Conservation (phyloP, 2,888 invertebrate genomes). For the Rotaria macrura region DNA sequence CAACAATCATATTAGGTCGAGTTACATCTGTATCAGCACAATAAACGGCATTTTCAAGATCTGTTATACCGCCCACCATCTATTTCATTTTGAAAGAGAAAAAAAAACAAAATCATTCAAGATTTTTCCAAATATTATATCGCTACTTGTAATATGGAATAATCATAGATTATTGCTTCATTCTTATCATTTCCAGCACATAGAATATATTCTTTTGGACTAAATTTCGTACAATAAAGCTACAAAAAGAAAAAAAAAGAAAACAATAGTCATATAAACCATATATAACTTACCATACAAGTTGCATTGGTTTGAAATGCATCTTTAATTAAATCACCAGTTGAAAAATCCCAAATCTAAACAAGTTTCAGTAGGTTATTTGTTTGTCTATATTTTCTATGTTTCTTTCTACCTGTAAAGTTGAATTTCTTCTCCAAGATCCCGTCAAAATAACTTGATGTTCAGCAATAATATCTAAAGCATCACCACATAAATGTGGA, state of each 20-base stretch:
- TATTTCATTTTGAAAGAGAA: not conserved
- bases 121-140: not conserved
- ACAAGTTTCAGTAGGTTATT: too few species aligned
- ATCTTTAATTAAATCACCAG: constrained; percentile 44
- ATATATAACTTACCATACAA: constrained; percentile 18
- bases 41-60: constrained; percentile 24
- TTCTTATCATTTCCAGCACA: constrained; percentile 48
- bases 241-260: constrained; percentile 35
- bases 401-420: constrained; percentile 41
- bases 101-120: not conserved
- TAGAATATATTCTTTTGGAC: constrained; percentile 46
- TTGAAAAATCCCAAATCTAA: constrained; percentile 48
- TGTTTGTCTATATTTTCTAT: too few species aligned
- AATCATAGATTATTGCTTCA: constrained; percentile 47
- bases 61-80: constrained; percentile 29
- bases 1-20: constrained; percentile 28
- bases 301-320: constrained; percentile 36
- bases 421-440: constrained; percentile 46
- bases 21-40: constrained; percentile 25
- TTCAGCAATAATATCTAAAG: constrained; percentile 46
- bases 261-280: too few species aligned
- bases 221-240: constrained; percentile 50
- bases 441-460: constrained; percentile 50
- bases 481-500: constrained; percentile 50
- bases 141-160: constrained; percentile 48